Conservation (phyloP, 2,888 invertebrate genomes). For the Aporophyla lueneburgensis region DNA sequence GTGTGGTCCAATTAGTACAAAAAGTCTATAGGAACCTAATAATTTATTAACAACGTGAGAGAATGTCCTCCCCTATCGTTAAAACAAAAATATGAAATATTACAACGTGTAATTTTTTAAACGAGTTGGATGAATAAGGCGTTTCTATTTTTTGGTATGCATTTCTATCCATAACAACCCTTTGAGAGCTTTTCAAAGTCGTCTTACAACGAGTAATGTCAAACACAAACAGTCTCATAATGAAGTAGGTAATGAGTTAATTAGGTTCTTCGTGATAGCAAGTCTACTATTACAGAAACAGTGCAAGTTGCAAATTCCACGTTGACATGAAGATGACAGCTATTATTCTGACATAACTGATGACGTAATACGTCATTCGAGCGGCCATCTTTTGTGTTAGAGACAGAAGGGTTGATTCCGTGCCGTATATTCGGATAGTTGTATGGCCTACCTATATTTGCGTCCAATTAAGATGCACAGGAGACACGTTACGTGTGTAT, state of each 20-base stretch:
- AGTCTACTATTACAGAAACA: neutral
- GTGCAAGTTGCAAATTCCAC: neutral
- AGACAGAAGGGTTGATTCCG: neutral
- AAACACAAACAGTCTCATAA: conserved; percentile 13
- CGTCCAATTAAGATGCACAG: conserved; percentile 30
- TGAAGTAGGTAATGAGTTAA: conserved; percentile 10
- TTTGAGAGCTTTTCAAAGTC: neutral
- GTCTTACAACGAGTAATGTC: neutral
- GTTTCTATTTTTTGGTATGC: conserved; percentile 9
- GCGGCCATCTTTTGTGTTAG: neutral
- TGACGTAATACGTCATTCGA: neutral
- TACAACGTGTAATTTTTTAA: conserved; percentile 54
- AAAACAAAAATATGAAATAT: conserved; percentile 59
- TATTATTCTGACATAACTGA: neutral
- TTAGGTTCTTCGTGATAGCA: neutral
- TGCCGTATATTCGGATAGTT: neutral
- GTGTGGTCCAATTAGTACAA: conserved; percentile 69
- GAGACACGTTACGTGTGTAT: neutral
- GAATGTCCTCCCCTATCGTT: conserved; percentile 42
- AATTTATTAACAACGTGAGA: conserved; percentile 54
- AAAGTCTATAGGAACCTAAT: conserved; percentile 57
- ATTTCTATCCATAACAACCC: neutral
- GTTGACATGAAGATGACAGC: neutral
- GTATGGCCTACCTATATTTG: conserved; percentile 21
- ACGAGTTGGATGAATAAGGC: conserved; percentile 23